Evolutionary conservation across 2,797 vertebrate genomes (phyloP), one percentile per base, ranked within the genome.

Genomic region (Simalia tracyae): DNA sequence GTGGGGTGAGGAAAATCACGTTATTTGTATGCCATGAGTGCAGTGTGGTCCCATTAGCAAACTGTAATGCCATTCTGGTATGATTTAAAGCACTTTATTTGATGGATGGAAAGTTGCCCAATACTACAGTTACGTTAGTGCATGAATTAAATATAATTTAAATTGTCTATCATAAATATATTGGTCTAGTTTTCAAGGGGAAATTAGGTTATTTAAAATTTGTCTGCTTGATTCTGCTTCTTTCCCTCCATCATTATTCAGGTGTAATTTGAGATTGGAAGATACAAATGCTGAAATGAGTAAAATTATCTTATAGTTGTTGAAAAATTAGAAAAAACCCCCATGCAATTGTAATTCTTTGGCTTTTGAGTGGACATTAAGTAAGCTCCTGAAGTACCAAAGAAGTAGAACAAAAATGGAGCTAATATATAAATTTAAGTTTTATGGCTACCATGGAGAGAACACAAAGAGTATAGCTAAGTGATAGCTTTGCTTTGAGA

Each of bases 61-160:
- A 95, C 60, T 94, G 88, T 90, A 26, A 19, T 92, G 93, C 89
- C n/a, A 86, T 93, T 95, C 94, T 95, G 95, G 92, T 92, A 93
- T 95, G 87, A 94, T 93, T 66, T 95, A 94, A 95, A 91, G 90
- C 87, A 22, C 90, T 95, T 95, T 89, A 61, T 86, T 81, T 46
- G 31, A 31, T 86, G 11, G 24, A 86, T 59, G 89, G 86, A 92
- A 14, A 7, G 4, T 91, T 95, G 42, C 92, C 94, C 93, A 95
- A 92, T 91, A 94, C 84, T 95, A 87, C 91, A 91, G 89, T 96
- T 96, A 90, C 94, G 92, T 96, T 96, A 95, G 91, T 92, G 89
- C 88, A 42, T 92, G 90, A 85, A 88, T 84, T 91, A 87, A 94
- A 28, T 81, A 94, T 94, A 89, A 93, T 94, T 95, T 84, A 93